Evolutionary conservation across 2,113 vertebrate genomes (phyloP).

Genomic region (Tympanuchus pallidicinctus): DNA sequence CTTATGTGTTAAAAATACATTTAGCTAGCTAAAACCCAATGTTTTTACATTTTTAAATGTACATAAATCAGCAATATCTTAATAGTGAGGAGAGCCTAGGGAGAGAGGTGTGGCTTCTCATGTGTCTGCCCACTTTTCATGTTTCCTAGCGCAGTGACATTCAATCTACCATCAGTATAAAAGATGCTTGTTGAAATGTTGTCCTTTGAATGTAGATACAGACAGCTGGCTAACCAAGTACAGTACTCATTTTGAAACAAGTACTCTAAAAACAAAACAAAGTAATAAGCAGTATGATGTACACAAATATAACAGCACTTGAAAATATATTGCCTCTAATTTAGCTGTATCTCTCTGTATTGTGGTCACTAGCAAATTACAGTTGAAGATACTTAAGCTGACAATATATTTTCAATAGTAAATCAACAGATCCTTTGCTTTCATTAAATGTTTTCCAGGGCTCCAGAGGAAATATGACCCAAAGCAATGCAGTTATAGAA

Average conservation of each 20-base stretch:
- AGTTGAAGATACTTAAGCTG: slow-evolving; percentile 13
- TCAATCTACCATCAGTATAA: not conserved
- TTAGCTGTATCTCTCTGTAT: not conserved
- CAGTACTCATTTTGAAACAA: not conserved
- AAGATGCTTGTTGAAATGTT: not conserved
- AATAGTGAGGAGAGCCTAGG: not conserved
- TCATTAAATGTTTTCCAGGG: slow-evolving; percentile 64
- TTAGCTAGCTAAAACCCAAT: not conserved
- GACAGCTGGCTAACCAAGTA: not conserved
- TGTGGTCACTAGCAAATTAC: slow-evolving; percentile 56
- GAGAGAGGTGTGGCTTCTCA: not conserved
- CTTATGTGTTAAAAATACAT: not conserved
- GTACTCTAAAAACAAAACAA: slow-evolving; percentile 36
- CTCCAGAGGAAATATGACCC: slow-evolving; percentile 66
- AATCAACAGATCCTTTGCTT: slow-evolving; percentile 71
- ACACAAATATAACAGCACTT: not conserved
- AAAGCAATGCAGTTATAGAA: slow-evolving; percentile 23
- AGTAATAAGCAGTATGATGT: slow-evolving; percentile 4
- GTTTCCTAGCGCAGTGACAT: not conserved
- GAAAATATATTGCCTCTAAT: slow-evolving; percentile 27
- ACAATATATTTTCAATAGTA: slow-evolving; percentile 60
- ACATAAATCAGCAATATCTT: not conserved
- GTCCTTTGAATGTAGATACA: not conserved
- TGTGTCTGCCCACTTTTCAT: not conserved
- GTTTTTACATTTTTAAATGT: not conserved